Percentiles rank a stretch among this genome's conserved stretches.
Evolutionary conservation across 2,113 vertebrate genomes (phyloP).

Genomic region (Sula dactylatra): DNA sequence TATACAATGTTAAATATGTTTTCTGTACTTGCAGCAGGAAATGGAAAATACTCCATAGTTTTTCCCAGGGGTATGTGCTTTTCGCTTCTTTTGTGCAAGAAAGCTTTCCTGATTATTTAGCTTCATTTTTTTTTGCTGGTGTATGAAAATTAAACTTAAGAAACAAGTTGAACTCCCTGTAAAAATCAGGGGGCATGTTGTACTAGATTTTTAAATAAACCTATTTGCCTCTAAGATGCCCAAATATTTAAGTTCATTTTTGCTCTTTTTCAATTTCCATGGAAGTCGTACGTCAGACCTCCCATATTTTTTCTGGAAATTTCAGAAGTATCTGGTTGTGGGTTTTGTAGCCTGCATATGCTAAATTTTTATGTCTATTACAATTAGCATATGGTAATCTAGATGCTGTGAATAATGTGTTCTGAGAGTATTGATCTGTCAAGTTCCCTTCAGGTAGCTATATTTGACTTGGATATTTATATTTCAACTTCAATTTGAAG

Average conservation of each 20-base stretch:
- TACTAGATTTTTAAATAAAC: neutral
- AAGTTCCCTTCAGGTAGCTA: neutral
- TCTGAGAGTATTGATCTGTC: neutral
- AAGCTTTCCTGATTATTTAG: neutral
- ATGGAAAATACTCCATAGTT: neutral
- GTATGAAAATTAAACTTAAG: neutral
- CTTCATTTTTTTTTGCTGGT: neutral
- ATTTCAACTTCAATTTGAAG: neutral
- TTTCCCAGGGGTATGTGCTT: neutral
- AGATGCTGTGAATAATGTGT: neutral
- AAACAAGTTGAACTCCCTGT: neutral
- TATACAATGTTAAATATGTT: neutral
- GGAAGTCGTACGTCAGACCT: neutral
- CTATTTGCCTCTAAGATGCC: no score
- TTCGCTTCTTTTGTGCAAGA: neutral
- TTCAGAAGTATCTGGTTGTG: neutral
- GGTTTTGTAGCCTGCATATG: fast-evolving
- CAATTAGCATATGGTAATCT: neutral
- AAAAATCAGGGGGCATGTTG: neutral
- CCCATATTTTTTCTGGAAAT: neutral
- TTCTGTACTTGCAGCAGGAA: neutral
- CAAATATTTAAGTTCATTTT: neutral
- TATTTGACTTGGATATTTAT: neutral
- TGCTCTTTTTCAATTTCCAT: neutral
- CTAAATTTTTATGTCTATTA: neutral